Percentiles rank a stretch among this genome's conserved stretches.
Evolutionary conservation across 2,888 invertebrate genomes (phyloP).

Genomic region (Ashinkailepas kermadecensis): DNA sequence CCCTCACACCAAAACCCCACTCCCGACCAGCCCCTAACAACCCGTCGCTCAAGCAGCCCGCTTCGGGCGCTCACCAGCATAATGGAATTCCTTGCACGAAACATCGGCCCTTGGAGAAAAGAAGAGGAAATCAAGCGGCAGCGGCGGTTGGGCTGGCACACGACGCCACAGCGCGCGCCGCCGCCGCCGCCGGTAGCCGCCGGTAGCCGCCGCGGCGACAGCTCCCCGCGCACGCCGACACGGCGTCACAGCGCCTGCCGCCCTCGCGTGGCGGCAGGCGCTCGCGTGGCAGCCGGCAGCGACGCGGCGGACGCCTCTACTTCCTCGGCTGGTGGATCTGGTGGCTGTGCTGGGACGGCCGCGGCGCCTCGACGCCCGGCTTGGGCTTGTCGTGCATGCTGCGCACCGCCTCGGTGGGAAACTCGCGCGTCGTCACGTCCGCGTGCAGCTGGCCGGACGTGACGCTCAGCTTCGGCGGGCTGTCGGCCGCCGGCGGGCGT

Average conservation of each 20-base stretch:
- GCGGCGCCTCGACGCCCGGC: not conserved
- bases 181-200: too few relatives aligned
- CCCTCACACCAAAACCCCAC: too few relatives aligned
- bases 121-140: too few relatives aligned
- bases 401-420: conserved; percentile 5
- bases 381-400: conserved; percentile 18
- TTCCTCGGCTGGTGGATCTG: conserved; percentile 3
- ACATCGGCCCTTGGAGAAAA: too few relatives aligned
- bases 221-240: too few relatives aligned
- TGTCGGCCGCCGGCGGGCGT: not conserved
- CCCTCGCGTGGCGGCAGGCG: not conserved
- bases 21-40: too few relatives aligned
- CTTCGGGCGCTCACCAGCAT: too few relatives aligned
- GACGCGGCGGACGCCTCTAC: not conserved
- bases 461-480: conserved; percentile 10
- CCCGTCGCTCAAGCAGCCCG: too few relatives aligned
- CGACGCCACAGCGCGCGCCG: not conserved
- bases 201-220: too few relatives aligned
- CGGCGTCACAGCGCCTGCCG: too few relatives aligned
- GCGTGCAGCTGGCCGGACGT: not conserved
- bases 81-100: too few relatives aligned
- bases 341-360: not conserved
- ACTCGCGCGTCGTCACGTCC: not conserved
- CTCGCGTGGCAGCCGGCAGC: not conserved
- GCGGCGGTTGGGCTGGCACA: not conserved